Conservation (phyloP, 2,113 vertebrate genomes). For the Scytalopus superciliaris region DNA sequence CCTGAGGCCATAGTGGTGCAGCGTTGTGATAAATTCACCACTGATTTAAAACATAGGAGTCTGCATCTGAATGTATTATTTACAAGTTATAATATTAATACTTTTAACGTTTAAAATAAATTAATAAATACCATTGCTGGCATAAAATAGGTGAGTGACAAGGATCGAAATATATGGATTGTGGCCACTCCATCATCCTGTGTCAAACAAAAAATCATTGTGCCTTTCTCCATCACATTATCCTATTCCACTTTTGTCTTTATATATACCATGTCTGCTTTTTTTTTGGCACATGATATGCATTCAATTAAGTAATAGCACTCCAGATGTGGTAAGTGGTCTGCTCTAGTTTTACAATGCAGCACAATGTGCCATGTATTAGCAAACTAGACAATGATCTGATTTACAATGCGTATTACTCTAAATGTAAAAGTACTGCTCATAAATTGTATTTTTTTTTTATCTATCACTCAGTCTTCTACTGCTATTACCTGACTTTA, state of each 20-base stretch:
- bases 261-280: neutral
- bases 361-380: neutral
- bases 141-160: neutral
- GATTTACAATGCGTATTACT: slow-evolving; percentile 18
- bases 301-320: neutral
- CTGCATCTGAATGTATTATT: neutral
- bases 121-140: neutral
- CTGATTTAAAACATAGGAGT: neutral
- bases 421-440: neutral
- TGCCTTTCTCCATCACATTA: neutral
- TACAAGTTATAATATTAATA: neutral
- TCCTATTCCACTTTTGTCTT: neutral
- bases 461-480: neutral
- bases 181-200: neutral
- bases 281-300: neutral
- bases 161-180: neutral
- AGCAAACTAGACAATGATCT: slow-evolving; percentile 23
- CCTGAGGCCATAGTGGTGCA: neutral
- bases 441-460: neutral
- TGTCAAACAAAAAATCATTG: neutral
- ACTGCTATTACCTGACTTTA: slow-evolving; percentile 4
- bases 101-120: neutral
- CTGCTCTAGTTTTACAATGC: neutral
- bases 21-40: neutral
- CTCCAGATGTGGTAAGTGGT: neutral